Conservation (phyloP, 2,797 vertebrate species). For the Diplodus puntazzo region DNA sequence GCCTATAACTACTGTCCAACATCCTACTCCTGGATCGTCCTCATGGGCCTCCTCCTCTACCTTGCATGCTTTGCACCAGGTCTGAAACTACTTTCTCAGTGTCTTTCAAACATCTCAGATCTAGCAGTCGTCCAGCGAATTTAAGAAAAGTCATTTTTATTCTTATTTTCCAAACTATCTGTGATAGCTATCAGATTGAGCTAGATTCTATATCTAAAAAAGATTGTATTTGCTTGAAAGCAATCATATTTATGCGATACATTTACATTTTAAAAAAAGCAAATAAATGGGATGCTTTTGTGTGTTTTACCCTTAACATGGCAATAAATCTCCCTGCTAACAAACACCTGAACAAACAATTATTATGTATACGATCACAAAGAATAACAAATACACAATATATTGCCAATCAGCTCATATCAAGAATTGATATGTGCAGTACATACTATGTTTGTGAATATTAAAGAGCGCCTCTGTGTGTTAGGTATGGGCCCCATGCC, state of each 20-base stretch:
- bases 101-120: not conserved
- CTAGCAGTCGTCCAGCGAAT: not conserved
- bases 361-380: too few relatives aligned
- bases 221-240: not conserved
- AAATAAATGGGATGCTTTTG: too few relatives aligned
- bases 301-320: too few relatives aligned
- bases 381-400: too few relatives aligned
- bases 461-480: not conserved
- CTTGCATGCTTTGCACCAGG: slow-evolving; percentile 96
- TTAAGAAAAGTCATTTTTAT: not conserved
- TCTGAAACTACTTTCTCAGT: slow-evolving; percentile 65
- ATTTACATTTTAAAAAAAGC: too few relatives aligned
- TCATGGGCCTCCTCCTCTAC: slow-evolving; percentile 94
- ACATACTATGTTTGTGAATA: not conserved
- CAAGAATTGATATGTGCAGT: not conserved
- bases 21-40: slow-evolving; percentile 93
- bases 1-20: slow-evolving; percentile 99
- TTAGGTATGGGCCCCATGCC: slow-evolving; percentile 99
- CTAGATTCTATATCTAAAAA: not conserved
- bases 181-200: not conserved
- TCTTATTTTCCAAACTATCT: not conserved
- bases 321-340: too few relatives aligned
- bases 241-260: not conserved
- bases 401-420: not conserved
- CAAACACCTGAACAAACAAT: too few relatives aligned